Evolutionary conservation across 2,113 vertebrate genomes (phyloP), one percentile per base, ranked within the genome.

Genomic region (Ciconia boyciana): DNA sequence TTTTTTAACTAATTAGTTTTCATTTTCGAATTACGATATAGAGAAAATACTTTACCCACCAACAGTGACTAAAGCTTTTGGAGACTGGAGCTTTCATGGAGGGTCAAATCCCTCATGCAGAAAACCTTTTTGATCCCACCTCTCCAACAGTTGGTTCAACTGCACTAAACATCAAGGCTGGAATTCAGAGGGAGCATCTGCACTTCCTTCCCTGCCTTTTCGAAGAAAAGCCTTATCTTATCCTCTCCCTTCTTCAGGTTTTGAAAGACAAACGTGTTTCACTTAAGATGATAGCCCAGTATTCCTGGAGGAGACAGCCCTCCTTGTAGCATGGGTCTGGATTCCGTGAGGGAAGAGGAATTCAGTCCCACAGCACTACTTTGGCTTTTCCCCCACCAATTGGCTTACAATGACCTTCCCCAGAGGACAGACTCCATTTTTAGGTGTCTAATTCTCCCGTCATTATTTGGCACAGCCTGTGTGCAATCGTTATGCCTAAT

Each of bases 351-450:
- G 5, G 54, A 86, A 41, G 7, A 93, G 19, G 44, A 88, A 69
- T 88, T 93, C 36, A 86, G 84, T 77, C 34, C 61, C 25, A 72
- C 44, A 90, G 36, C 34, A 79, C 48, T 76, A 16, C 15, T 85
- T 82, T 65, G 54, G 19, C 34, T 82, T 89, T 94, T 95, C 72
- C 41, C 69, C 43, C 31, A 62, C 34, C 89, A 91, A 20, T 18
- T 96, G 74, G 65, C 66, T 96, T 83, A 88, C 36, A 46, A 6
- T 86, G 87, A 96, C 96, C 87, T 95, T 93, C 62, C 34, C 66
- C 85, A 43, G 66, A 95, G 87, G 93, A 58, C 82, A 94, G 51
- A 74, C 82, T 96, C 78, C 96, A 51, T 93, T 95, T 97, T 96
- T 92, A 95, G 90, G 93, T 80, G 82, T 83, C 87, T 96, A 94